These are phyloP conservation scores for Temnothorax curvispinosus DNA, from an alignment of 1,140 invertebrate genomes.

Conservation along the genomic window DNA sequence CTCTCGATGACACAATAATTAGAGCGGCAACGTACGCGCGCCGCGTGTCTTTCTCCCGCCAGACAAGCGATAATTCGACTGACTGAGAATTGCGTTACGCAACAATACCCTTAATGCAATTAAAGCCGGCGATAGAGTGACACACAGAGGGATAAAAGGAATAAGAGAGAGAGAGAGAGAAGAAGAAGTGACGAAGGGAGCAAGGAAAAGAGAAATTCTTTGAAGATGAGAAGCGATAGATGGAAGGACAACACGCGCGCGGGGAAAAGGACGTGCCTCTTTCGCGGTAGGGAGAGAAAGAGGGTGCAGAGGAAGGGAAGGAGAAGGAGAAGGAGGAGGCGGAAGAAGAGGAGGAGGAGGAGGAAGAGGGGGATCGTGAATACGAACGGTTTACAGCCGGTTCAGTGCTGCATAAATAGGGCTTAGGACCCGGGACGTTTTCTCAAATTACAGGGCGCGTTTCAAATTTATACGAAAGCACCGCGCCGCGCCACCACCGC, in stretches of 20 bases:
- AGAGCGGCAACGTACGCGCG: constrained; percentile 26
- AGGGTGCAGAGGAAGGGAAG: constrained; percentile 38
- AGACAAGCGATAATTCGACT: constrained; percentile 60
- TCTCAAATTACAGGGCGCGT: constrained; percentile 61
- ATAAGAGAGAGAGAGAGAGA: constrained; percentile 5
- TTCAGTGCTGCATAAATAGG: constrained; percentile 63
- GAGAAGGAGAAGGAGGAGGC: constrained; percentile 33
- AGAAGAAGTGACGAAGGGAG: not conserved
- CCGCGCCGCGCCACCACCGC: not conserved
- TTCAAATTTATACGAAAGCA: constrained; percentile 61
- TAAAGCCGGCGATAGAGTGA: constrained; percentile 74
- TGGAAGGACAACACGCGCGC: constrained; percentile 14
- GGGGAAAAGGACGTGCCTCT: constrained; percentile 43
- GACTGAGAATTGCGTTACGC: constrained; percentile 68
- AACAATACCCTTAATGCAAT: constrained; percentile 72
- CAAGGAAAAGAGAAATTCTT: constrained; percentile 52
- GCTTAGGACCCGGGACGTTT: constrained; percentile 57
- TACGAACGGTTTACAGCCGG: constrained; percentile 60
- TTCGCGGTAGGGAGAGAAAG: constrained; percentile 42
- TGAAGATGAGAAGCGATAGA: constrained; percentile 51
- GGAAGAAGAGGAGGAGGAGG: constrained; percentile 12
- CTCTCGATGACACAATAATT: constrained; percentile 35
- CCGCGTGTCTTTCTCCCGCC: constrained; percentile 33
- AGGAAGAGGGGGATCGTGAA: constrained; percentile 43
- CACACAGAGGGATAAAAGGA: constrained; percentile 24